Evolutionary conservation across 2,113 vertebrate species (phyloP).

Genomic region (Perca flavescens): DNA sequence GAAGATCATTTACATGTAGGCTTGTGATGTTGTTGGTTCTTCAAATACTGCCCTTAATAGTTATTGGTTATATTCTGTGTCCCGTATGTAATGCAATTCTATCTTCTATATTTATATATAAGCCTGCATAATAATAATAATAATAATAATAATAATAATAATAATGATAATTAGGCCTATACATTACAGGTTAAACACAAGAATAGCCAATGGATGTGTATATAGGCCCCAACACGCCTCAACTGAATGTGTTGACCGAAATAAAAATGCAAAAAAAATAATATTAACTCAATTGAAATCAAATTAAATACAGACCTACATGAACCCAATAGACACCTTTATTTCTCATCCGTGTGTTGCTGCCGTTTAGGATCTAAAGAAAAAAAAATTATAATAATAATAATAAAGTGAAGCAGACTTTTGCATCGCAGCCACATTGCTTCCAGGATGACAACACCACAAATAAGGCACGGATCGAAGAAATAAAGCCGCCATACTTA

Average conservation of each 20-base stretch:
- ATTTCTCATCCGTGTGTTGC: background rate
- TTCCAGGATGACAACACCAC: too few relatives aligned
- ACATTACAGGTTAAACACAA: background rate
- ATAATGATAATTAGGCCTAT: background rate
- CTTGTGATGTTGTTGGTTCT: background rate
- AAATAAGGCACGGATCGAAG: background rate
- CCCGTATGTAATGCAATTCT: background rate
- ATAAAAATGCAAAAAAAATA: background rate
- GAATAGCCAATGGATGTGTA: background rate
- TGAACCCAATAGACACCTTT: background rate
- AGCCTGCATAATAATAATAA: background rate
- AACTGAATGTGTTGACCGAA: background rate
- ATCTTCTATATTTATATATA: background rate
- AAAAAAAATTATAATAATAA: background rate
- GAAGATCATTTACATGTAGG: conserved; percentile 14
- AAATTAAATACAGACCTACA: background rate
- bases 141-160: background rate
- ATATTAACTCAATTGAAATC: background rate
- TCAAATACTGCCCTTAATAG: background rate
- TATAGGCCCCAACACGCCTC: background rate
- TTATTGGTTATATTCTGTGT: background rate
- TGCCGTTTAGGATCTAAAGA: background rate
- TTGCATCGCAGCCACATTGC: background rate
- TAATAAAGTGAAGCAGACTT: background rate
- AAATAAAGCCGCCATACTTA: background rate